A percentile compares a stretch with the other conserved stretches of the same genome.
Conservation (phyloP, 2,888 invertebrate species). For the Geotrupes spiniger region DNA sequence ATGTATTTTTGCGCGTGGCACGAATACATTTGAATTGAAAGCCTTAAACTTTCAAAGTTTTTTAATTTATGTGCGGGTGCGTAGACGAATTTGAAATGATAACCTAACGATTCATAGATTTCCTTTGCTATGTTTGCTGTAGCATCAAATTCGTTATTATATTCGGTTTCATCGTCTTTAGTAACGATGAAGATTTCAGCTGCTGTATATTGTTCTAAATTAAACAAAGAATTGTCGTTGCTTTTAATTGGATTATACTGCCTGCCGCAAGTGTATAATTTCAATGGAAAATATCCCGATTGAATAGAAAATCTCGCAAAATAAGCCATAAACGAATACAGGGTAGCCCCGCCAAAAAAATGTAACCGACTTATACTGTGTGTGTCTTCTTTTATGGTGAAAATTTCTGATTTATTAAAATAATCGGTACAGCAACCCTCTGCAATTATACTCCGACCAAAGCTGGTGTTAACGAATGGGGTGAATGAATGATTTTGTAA, state of each 20-base stretch:
- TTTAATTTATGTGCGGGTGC: constrained; percentile 61
- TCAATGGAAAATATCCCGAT: constrained; percentile 63
- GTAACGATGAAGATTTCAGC: constrained; percentile 65
- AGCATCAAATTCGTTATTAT: constrained; percentile 57
- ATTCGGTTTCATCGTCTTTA: constrained; percentile 50
- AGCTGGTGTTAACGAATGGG: constrained; percentile 74
- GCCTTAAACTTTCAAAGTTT: constrained; percentile 64
- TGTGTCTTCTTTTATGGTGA: constrained; percentile 58
- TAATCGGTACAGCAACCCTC: constrained; percentile 70
- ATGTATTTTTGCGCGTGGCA: constrained; percentile 60
- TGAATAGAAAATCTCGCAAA: constrained; percentile 66
- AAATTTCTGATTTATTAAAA: constrained; percentile 54
- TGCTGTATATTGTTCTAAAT: constrained; percentile 67
- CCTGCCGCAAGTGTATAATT: constrained; percentile 68
- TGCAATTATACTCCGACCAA: constrained; percentile 69
- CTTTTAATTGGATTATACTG: constrained; percentile 58
- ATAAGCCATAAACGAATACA: constrained; percentile 71
- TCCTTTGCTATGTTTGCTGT: constrained; percentile 54
- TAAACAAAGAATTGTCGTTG: constrained; percentile 55
- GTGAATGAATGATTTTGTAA: constrained; percentile 55
- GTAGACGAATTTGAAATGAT: constrained; percentile 65
- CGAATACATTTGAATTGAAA: constrained; percentile 75
- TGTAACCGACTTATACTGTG: constrained; percentile 61
- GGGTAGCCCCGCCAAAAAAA: constrained; percentile 72
- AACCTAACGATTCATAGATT: constrained; percentile 63